Evolutionary conservation across 2,113 vertebrate species (phyloP).

Genomic region (Ariopsis seemanni): DNA sequence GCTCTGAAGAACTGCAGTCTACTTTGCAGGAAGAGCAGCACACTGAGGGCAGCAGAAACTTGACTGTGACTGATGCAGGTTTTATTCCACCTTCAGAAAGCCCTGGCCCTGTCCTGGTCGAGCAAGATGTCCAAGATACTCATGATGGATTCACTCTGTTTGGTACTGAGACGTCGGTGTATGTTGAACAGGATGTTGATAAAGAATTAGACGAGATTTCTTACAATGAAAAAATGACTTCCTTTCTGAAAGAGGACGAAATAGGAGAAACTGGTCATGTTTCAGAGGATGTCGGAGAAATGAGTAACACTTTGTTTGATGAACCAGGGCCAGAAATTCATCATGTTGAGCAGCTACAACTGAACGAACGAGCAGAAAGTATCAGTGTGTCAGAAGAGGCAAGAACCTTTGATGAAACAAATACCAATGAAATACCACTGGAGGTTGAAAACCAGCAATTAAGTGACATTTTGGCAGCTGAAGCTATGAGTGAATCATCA

Average conservation of each 20-base stretch:
- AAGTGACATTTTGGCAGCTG: not conserved
- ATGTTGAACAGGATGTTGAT: conserved; percentile 11
- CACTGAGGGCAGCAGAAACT: conserved; percentile 32
- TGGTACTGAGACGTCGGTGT: conserved; percentile 19
- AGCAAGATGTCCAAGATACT: conserved; percentile 15
- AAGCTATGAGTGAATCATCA: conserved; percentile 4
- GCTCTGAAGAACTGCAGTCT: conserved; percentile 55
- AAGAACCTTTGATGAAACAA: conserved; percentile 4
- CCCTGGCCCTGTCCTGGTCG: conserved; percentile 26
- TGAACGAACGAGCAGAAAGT: conserved; percentile 23
- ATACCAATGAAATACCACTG: conserved; percentile 34
- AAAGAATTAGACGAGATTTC: conserved; percentile 22
- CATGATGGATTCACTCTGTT: conserved; percentile 1
- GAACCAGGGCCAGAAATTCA: conserved; percentile 12
- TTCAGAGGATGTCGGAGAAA: conserved; percentile 31
- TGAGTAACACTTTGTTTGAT: conserved; percentile 18
- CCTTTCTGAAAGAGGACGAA: not conserved
- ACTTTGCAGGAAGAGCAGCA: conserved; percentile 16
- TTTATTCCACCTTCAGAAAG: conserved; percentile 29
- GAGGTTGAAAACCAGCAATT: conserved; percentile 27
- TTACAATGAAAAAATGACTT: not conserved
- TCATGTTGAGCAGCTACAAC: not conserved
- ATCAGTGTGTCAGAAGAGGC: conserved; percentile 7
- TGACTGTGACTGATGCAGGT: conserved; percentile 11
- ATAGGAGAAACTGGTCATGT: not conserved